Evolutionary conservation across 2,888 invertebrate genomes (phyloP).

Genomic region (Limenitis camilla): DNA sequence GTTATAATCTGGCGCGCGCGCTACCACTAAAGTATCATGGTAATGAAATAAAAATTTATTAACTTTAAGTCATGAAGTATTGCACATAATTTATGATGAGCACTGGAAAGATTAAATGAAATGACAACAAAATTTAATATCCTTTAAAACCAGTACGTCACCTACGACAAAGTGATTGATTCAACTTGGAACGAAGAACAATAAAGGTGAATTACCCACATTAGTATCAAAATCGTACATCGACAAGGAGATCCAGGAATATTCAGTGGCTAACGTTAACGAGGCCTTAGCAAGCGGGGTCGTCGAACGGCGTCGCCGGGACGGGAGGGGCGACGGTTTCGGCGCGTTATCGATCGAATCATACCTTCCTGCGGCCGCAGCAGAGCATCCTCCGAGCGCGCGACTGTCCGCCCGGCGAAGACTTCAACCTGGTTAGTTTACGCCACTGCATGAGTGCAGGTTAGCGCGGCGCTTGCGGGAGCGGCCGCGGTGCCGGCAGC

Average conservation of each 20-base stretch:
- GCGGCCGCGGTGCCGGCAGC: constrained; percentile 66
- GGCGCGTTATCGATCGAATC: constrained; percentile 71
- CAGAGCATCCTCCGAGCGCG: constrained; percentile 94
- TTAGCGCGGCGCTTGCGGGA: constrained; percentile 75
- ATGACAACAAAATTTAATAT: too few species aligned
- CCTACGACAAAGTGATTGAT: too few species aligned
- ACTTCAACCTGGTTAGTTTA: constrained; percentile 86
- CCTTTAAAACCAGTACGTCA: too few species aligned
- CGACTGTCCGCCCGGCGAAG: constrained; percentile 77
- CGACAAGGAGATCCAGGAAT: constrained; percentile 22
- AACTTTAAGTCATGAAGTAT: too few species aligned
- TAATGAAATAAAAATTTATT: too few species aligned
- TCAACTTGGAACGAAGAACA: too few species aligned
- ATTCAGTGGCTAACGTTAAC: constrained; percentile 35
- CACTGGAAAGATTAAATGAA: too few species aligned
- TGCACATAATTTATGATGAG: too few species aligned
- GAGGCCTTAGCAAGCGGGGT: constrained; percentile 59
- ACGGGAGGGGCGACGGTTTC: constrained; percentile 69
- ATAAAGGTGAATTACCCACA: too few species aligned
- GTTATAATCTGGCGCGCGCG: too few species aligned
- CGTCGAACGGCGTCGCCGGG: constrained; percentile 69
- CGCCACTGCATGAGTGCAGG: constrained; percentile 88
- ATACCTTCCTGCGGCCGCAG: constrained; percentile 96
- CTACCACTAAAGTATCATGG: too few species aligned
- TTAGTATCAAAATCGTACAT: neutral